Base-by-base conservation (phyloP, 92 coral and sea anemone genomes). In the Phenganax marumi region DNA sequence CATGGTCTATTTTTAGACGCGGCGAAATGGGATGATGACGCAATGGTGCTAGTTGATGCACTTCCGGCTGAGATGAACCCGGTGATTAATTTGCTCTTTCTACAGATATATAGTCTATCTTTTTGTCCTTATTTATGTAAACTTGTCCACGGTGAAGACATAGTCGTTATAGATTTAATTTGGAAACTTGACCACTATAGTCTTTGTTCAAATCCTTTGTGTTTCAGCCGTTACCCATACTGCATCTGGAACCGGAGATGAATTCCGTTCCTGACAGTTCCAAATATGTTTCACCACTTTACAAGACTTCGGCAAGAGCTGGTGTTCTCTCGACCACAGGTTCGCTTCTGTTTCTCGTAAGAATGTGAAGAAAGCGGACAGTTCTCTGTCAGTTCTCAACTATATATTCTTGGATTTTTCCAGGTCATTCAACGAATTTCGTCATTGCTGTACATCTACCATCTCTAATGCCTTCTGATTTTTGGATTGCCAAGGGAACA, bases 191-290 rank as follows among this genome's bases (percentile, higher is more conserved):
- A 19, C 1, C n/a, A 7, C 24, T 0, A 26, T 8, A 33, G 18
- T 51, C 62, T 6, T 17, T 13, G 17, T 19, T 47, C 19, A 13
- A 43, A 9, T 55, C 8, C 52, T 18, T 3, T 70, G 68, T 75
- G 43, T 80, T 60, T 1, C 62, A 96, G 99, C 92, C 93, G 12
- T 85, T 93, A 72, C 97, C 99, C 60, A 96, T 96, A 82, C 73
- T 96, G 76, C 99, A 96, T 81, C 90, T 96, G 99, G 99, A 96
- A 46, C 99, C 99, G 12, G 90, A 91, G 77, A 92, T 96, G 99
- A 96, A 96, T 91, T 88, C 90, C 83, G 86, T 87, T 17, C 97
- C 97, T 56, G 99, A 96, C 61, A 84, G 91, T 21, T 70, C 97
- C 16, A 86, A 82, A 62, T 96, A 96, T 80, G 90, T 89, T 16